phyloP scores from a whole-genome alignment of 1,140 invertebrate genomes.

The Polypedilum pembai region DNA sequence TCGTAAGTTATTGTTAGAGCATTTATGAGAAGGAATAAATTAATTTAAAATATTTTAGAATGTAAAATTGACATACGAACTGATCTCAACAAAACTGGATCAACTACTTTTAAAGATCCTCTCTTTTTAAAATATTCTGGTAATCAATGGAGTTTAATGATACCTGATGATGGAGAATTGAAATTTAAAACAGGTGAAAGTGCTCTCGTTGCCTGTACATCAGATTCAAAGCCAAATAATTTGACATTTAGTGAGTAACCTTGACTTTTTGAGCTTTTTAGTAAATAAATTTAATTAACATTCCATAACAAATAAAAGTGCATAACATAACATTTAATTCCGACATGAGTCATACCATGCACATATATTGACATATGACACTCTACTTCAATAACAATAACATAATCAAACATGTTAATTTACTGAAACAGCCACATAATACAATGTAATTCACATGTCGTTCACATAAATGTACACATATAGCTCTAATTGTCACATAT shows the following conservation, averaged over 20 bases:
- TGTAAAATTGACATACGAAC: background rate
- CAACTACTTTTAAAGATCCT: background rate
- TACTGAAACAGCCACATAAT: background rate
- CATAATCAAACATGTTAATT: background rate
- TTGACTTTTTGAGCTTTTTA: background rate
- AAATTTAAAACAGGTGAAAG: constrained; percentile 5
- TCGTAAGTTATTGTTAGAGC: background rate
- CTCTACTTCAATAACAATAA: background rate
- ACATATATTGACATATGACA: background rate
- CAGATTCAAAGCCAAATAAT: background rate
- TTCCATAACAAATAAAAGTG: background rate
- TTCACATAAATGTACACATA: background rate
- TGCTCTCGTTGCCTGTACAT: background rate
- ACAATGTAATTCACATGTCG: background rate
- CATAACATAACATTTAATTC: background rate
- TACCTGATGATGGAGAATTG: background rate
- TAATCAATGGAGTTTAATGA: background rate
- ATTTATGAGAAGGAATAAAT: background rate
- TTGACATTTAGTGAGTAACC: background rate
- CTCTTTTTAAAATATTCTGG: background rate
- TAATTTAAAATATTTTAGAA: constrained; percentile 1
- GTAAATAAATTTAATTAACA: background rate
- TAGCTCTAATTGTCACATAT: background rate
- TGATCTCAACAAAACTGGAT: background rate
- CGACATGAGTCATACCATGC: background rate